Evolutionary conservation across 2,888 invertebrate species (phyloP), one percentile per base, ranked within the genome.

Genomic region (Lamellibrachia satsuma): DNA sequence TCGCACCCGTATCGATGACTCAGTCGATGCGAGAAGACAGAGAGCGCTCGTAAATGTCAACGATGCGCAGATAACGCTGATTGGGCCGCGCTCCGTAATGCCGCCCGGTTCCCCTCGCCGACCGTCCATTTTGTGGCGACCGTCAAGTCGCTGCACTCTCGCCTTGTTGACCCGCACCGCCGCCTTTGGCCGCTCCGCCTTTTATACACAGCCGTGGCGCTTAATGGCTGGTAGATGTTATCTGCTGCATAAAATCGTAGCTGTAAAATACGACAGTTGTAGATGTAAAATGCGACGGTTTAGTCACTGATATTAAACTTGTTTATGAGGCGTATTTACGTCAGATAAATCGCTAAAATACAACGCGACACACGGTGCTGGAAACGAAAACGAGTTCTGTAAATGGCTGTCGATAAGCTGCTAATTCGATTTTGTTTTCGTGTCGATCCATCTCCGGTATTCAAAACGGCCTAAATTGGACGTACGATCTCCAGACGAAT

Each of bases 21-120:
- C 75, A 75, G 75, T 75, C 75, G 75, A 75, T 75, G 75, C 75
- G 75, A 75, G 75, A 75, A 75, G 75, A 75, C 75, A 75, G 75
- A 75, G 75, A 75, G 75, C 75, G 75, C 75, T 75, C 75, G 75
- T 75, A 75, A 75, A 75, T 75, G 75, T 75, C 75, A 75, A 75
- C 75, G 75, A 75, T 75, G 75, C 75, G 15, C 75, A 75, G 75
- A 75, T 75, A 75, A 75, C 75, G 75, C 22, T 75, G 75, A 75
- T 75, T 75, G 75, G 75, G 75, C 15, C 75, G 75, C 75, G 6
- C 75, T 11, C 75, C 75, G 75, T 75, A 75, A 75, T 75, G 75
- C 75, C 11, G 75, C 75, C 75, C 75, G 75, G 75, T 75, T 15
- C 75, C 75, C 75, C 75, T 75, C 75, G 75, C 75, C 75, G 75